These are phyloP conservation scores for Galeopterus variegatus DNA, from an alignment of 2,113 vertebrate genomes.

Conservation along the genomic window DNA sequence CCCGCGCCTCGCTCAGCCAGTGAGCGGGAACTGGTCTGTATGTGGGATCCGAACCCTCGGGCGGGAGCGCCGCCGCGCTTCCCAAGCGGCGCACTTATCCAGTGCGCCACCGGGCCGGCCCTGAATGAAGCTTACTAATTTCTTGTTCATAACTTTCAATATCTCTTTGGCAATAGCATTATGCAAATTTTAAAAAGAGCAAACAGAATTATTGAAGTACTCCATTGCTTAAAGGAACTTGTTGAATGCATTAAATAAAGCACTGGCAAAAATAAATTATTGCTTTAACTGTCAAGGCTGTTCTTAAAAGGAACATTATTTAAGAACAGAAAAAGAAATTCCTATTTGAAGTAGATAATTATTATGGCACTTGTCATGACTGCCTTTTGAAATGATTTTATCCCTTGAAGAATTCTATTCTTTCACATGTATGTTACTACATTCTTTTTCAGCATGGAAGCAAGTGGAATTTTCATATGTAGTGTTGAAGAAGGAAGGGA, in stretches of 20 bases:
- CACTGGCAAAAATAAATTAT: neutral
- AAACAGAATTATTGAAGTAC: neutral
- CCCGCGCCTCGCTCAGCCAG: too few species aligned
- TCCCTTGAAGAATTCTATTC: neutral
- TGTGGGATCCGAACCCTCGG: too few species aligned
- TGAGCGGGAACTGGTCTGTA: too few species aligned
- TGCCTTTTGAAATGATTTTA: neutral
- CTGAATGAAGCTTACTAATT: neutral
- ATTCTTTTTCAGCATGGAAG: neutral
- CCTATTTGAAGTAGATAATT: neutral
- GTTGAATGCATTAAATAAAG: neutral
- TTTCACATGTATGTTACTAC: neutral
- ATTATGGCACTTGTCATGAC: constrained; percentile 7
- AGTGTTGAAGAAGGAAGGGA: neutral
- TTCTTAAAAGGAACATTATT: neutral
- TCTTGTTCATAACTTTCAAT: neutral
- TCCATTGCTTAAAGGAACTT: neutral
- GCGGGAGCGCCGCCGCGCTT: too few species aligned
- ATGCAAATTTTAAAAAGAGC: neutral
- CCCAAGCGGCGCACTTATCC: too few species aligned
- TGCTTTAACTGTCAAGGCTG: neutral
- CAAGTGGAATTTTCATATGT: neutral
- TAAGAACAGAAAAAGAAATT: constrained; percentile 13
- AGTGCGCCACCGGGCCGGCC: too few species aligned
- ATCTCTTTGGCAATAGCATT: constrained; percentile 21